Conservation (phyloP, 2,113 vertebrate genomes). For the Ctenodactylus gundi region DNA sequence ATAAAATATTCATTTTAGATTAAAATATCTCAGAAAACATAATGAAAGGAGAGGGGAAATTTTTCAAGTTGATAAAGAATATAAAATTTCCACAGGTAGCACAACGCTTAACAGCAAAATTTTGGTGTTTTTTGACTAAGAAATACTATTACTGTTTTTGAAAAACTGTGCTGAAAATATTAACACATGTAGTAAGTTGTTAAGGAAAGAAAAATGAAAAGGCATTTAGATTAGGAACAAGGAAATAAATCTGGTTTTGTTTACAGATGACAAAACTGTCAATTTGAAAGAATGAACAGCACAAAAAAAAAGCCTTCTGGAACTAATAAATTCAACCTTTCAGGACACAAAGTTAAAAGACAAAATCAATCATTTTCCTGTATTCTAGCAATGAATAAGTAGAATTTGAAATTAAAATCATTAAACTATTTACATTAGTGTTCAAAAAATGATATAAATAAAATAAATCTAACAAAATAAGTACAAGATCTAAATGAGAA, state of each 20-base stretch:
- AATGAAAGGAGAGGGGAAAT: background rate
- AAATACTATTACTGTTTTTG: background rate
- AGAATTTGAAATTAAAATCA: background rate
- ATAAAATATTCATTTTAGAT: background rate
- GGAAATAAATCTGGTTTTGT: background rate
- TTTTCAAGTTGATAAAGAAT: background rate
- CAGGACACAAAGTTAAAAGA: background rate
- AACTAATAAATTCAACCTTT: background rate
- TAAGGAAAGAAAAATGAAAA: background rate
- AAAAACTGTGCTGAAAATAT: background rate
- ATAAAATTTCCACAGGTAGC: background rate
- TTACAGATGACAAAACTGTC: background rate
- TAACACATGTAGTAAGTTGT: too few species aligned
- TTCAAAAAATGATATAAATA: background rate
- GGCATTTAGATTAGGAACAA: background rate
- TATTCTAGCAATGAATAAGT: background rate
- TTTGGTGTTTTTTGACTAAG: background rate
- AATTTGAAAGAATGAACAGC: background rate
- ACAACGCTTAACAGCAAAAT: background rate
- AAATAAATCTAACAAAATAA: background rate
- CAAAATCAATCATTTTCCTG: background rate
- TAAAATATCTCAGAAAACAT: background rate
- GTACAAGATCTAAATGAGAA: background rate
- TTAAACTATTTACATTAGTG: background rate
- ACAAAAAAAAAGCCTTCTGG: background rate